Percentiles rank a stretch among this genome's conserved stretches.
Conservation (phyloP, 2,888 invertebrate genomes). For the Frankliniella intonsa region DNA sequence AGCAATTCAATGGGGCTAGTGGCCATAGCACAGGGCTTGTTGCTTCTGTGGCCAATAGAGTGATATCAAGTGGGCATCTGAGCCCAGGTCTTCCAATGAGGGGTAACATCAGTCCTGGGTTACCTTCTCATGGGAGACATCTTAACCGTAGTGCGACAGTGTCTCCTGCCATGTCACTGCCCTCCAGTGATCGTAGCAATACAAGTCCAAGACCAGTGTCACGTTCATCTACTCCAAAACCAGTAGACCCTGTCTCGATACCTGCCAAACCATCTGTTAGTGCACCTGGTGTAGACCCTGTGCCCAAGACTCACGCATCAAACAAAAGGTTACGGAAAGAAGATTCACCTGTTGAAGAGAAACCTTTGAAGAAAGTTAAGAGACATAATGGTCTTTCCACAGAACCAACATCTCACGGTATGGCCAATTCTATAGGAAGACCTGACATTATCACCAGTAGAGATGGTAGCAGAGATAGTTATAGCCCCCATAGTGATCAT, state of each 20-base stretch:
- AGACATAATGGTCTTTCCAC: slow-evolving; percentile 47
- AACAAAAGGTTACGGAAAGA: slow-evolving; percentile 54
- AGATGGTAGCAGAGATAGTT: slow-evolving; percentile 42
- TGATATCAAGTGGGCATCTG: slow-evolving; percentile 5
- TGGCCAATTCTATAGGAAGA: slow-evolving; percentile 29
- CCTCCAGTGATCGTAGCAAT: slow-evolving; percentile 42
- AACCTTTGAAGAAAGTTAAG: slow-evolving; percentile 46
- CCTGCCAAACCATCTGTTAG: slow-evolving; percentile 5
- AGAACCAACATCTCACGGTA: background rate
- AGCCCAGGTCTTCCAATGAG: slow-evolving; percentile 4
- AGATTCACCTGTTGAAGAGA: slow-evolving; percentile 37
- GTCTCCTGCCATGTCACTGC: slow-evolving; percentile 47
- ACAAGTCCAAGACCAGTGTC: slow-evolving; percentile 14
- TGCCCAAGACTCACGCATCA: slow-evolving; percentile 52
- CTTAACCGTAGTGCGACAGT: slow-evolving; percentile 27
- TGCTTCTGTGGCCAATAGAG: background rate
- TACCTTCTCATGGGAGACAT: slow-evolving; percentile 28
- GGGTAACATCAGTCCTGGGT: slow-evolving; percentile 30
- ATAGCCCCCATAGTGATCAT: slow-evolving; percentile 37
- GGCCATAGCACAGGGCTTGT: background rate
- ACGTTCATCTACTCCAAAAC: slow-evolving; percentile 5
- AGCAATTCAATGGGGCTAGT: slow-evolving; percentile 34
- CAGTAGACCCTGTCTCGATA: background rate
- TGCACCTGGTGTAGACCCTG: slow-evolving; percentile 39
- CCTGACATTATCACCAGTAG: slow-evolving; percentile 35